Conservation (phyloP, 2,888 invertebrate species). For the Hirtodrosophila alboralis region DNA sequence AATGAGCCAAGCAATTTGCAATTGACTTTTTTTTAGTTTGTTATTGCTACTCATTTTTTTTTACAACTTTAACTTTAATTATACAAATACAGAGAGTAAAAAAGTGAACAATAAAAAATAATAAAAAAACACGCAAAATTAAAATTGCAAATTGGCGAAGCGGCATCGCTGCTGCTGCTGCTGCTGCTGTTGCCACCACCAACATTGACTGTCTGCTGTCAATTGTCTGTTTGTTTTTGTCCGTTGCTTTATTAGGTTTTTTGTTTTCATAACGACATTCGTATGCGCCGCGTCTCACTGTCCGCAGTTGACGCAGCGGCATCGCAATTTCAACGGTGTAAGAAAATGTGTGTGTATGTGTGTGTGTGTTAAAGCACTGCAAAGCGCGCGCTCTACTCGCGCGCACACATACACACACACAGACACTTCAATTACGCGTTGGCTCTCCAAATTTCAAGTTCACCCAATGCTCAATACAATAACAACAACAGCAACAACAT, state of each 20-base stretch:
- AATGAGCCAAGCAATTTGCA: slow-evolving; percentile 57
- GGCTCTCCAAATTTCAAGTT: slow-evolving; percentile 77
- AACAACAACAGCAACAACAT: slow-evolving; percentile 16
- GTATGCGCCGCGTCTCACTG: slow-evolving; percentile 59
- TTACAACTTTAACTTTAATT: slow-evolving; percentile 68
- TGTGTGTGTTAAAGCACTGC: slow-evolving; percentile 19
- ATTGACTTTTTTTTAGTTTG: slow-evolving; percentile 42
- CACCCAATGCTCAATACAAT: slow-evolving; percentile 48
- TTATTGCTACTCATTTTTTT: slow-evolving; percentile 42
- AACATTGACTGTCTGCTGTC: slow-evolving; percentile 30
- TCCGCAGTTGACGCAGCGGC: slow-evolving; percentile 40
- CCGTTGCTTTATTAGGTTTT: slow-evolving; percentile 76
- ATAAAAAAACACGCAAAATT: slow-evolving; percentile 54
- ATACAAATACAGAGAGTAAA: slow-evolving; percentile 37
- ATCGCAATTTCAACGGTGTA: too few relatives aligned
- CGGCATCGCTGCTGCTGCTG: slow-evolving; percentile 19
- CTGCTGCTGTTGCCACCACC: slow-evolving; percentile 16
- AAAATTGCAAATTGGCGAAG: slow-evolving; percentile 67
- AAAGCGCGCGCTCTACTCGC: slow-evolving; percentile 23
- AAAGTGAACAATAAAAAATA: slow-evolving; percentile 23
- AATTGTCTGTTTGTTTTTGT: slow-evolving; percentile 70
- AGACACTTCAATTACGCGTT: slow-evolving; percentile 57
- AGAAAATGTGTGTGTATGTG: slow-evolving; percentile 7
- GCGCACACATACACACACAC: slow-evolving; percentile 33
- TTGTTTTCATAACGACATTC: slow-evolving; percentile 79